phyloP scores from a whole-genome alignment of 37 sponge, comb jelly and placozoan genomes.

The Diacarnus erythraeanus region DNA sequence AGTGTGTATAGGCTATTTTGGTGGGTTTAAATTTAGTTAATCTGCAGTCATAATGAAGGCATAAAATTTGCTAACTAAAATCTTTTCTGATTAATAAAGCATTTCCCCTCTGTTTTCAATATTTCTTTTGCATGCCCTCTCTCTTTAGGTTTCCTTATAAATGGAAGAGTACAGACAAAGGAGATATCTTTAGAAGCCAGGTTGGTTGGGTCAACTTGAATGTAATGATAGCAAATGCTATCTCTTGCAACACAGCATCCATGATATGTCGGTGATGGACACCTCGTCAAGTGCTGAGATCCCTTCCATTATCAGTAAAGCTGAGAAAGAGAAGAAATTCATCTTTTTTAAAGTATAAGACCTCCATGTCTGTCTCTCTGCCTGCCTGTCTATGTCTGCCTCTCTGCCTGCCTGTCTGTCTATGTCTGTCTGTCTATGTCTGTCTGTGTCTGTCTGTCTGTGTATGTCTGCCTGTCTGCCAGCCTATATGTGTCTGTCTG shows the following conservation, averaged over 20 bases:
- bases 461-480: too few relatives aligned
- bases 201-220: too few relatives aligned
- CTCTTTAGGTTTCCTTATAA: slow-evolving; percentile 27
- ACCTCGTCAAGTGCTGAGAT: slow-evolving; percentile 1
- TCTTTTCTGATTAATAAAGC: neutral
- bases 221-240: too few relatives aligned
- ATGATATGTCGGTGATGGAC: slow-evolving; percentile 35
- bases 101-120: neutral
- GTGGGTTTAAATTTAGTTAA: too few relatives aligned
- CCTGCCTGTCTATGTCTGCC: too few relatives aligned
- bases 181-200: neutral
- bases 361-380: too few relatives aligned
- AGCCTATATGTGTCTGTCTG: too few relatives aligned
- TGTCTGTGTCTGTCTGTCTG: too few relatives aligned
- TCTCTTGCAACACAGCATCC: too few relatives aligned
- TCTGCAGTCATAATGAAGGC: neutral
- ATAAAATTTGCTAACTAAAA: neutral
- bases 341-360: slow-evolving; percentile 39
- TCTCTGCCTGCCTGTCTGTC: too few relatives aligned
- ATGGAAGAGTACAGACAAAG: slow-evolving; percentile 7
- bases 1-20: too few relatives aligned
- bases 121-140: neutral
- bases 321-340: slow-evolving; percentile 29
- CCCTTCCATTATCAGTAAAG: slow-evolving; percentile 22
- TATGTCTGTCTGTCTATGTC: too few relatives aligned